Percentiles rank a stretch among this genome's conserved stretches.
phyloP scores from a whole-genome alignment of 2,888 invertebrate species.

The Heterodera filipjevi region DNA sequence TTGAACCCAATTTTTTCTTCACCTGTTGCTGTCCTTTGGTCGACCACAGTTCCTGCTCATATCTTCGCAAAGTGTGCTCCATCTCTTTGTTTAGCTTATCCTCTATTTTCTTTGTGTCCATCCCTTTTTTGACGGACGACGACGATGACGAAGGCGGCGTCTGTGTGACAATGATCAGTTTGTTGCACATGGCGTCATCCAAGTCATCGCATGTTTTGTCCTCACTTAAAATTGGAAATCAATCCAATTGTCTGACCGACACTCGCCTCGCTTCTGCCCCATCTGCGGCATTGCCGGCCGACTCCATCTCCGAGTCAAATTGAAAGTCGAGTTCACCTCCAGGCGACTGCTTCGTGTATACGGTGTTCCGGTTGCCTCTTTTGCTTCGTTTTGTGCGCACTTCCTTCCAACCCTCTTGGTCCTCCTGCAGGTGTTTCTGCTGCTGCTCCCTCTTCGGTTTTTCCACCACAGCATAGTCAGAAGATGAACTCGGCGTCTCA shows the following conservation, averaged over 20 bases:
- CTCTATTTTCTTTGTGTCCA: constrained; percentile 77
- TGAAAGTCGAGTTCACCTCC: constrained; percentile 86
- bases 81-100: constrained; percentile 90
- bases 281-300: background rate
- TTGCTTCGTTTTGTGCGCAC: constrained; percentile 44
- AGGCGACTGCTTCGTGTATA: constrained; percentile 13
- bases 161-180: constrained; percentile 89
- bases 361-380: constrained; percentile 28
- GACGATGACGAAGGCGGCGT: constrained; percentile 66
- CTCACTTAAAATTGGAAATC: background rate
- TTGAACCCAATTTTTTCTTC: background rate
- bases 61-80: constrained; percentile 92
- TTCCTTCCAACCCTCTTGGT: constrained; percentile 43
- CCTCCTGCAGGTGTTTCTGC: constrained; percentile 16
- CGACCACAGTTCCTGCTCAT: constrained; percentile 90
- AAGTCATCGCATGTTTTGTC: constrained; percentile 68
- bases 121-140: background rate
- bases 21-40: constrained; percentile 31
- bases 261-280: background rate
- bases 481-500: background rate
- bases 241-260: too few relatives aligned
- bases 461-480: background rate
- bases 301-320: constrained; percentile 88
- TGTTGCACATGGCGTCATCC: constrained; percentile 61
- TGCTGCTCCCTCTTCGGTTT: background rate